Conservation (phyloP, 2,113 vertebrate genomes). For the Raja brachyura region DNA sequence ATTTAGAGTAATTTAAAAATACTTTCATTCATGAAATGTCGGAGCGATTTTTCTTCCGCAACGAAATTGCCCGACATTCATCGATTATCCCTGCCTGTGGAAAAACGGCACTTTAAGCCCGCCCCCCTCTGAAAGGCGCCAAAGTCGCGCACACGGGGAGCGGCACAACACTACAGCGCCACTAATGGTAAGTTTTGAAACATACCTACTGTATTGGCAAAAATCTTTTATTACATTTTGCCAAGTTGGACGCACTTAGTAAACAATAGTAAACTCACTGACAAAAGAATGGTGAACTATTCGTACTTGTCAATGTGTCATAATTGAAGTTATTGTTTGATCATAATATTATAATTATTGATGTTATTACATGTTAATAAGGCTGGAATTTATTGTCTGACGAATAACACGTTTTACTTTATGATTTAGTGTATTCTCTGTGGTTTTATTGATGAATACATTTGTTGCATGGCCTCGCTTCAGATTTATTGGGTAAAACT, state of each 20-base stretch:
- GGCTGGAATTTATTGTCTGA: slow-evolving; percentile 1
- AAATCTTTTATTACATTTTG: neutral
- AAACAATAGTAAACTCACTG: neutral
- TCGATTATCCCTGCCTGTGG: no score
- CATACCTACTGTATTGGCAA: no score
- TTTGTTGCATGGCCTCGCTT: neutral
- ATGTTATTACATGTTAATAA: neutral
- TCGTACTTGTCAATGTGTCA: neutral
- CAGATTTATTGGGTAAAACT: slow-evolving; percentile 9
- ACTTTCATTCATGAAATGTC: no score
- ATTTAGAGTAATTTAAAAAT: no score
- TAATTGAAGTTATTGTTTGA: slow-evolving; percentile 36
- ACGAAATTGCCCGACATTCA: no score
- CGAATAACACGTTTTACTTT: slow-evolving; percentile 7
- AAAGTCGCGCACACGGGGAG: no score
- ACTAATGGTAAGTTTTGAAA: no score
- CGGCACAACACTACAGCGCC: no score
- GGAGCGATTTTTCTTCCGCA: no score
- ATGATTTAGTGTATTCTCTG: slow-evolving; percentile 25
- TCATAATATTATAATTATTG: slow-evolving; percentile 13
- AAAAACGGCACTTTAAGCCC: no score
- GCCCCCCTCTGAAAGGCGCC: no score
- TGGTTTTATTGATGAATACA: slow-evolving; percentile 34
- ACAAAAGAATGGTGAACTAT: neutral
- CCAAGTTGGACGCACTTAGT: neutral